phyloP scores from a whole-genome alignment of 2,888 invertebrate species.

The Endotricha flammealis region DNA sequence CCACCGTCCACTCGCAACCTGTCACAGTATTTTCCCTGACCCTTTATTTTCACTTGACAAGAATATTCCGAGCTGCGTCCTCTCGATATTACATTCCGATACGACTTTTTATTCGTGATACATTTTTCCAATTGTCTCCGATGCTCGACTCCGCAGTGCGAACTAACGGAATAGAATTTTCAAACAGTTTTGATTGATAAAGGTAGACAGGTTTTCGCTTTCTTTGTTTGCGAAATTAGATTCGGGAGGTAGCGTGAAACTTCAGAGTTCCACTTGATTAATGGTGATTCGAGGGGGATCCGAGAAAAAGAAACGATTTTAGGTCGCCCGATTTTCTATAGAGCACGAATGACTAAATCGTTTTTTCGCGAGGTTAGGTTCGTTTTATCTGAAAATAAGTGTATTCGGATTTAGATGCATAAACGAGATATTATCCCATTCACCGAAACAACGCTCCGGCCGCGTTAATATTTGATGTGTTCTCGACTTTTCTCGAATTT shows the following conservation, averaged over 20 bases:
- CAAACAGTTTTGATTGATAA: slow-evolving; percentile 77
- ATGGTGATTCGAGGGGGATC: slow-evolving; percentile 60
- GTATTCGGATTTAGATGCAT: slow-evolving; percentile 63
- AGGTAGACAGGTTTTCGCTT: slow-evolving; percentile 75
- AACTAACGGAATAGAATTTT: slow-evolving; percentile 75
- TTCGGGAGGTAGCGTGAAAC: slow-evolving; percentile 66
- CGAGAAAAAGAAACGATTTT: slow-evolving; percentile 55
- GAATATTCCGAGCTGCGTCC: slow-evolving; percentile 66
- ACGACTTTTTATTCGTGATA: slow-evolving; percentile 75
- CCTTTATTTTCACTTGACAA: slow-evolving; percentile 77
- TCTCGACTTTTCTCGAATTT: slow-evolving; percentile 76
- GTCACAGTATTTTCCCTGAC: slow-evolving; percentile 71
- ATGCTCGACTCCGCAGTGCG: slow-evolving; percentile 56
- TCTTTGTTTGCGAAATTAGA: slow-evolving; percentile 76
- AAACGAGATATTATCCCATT: slow-evolving; percentile 68
- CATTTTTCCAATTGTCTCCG: slow-evolving; percentile 74
- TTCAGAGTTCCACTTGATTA: slow-evolving; percentile 72
- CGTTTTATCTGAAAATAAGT: slow-evolving; percentile 43
- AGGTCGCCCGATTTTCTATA: slow-evolving; percentile 50
- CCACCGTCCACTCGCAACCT: slow-evolving; percentile 72
- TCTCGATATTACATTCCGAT: slow-evolving; percentile 74
- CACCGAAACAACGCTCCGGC: slow-evolving; percentile 66
- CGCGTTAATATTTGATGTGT: slow-evolving; percentile 73
- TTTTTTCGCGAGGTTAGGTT: slow-evolving; percentile 28
- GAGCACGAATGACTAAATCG: slow-evolving; percentile 42